Evolutionary conservation across 2,888 invertebrate genomes (phyloP), one percentile per base, ranked within the genome.

Genomic region (Ichneumoninae sp.): DNA sequence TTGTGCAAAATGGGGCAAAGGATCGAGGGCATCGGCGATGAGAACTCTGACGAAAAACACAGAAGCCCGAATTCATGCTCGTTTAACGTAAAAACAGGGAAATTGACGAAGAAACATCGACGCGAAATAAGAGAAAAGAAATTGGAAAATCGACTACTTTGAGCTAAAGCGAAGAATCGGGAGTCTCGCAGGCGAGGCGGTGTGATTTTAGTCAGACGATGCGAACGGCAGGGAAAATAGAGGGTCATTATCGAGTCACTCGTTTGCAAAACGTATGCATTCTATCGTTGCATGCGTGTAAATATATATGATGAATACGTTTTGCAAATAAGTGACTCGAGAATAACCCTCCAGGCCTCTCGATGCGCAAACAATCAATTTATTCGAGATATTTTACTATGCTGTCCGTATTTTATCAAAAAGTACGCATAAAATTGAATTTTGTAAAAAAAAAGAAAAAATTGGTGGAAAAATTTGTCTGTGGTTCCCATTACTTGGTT

Each of bases 161-260:
- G 66, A 52, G 57, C 6, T 30, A 81, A 69, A 60, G 44, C 30
- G 62, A 40, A 52, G 77, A 72, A 36, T 13, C 6, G 26, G 22
- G 52, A 7, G 44, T 54, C 52, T 50, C 33, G n/a, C 70, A 79
- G 78, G 81, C 30, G 75, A 76, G 71, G 47, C 40, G 72, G 70
- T 75, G 26, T 13, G 65, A 36, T 54, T 75, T 75, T 66, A 66
- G 84, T 81, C 81, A 72, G 75, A 79, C 81, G 50, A 22, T 22
- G 33, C 22, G 22, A 47, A 36, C 36, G 22, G 10, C 3, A 22
- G 36, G 19, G 47, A 47, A n/a, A 19, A 72, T 8, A 40, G 74
- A 22, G 10, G 40, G 5, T 5, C 10, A 40, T 40, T 40, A 8
- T 8, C 40, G 40, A 40, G 8, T 40, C 40, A 8, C 8, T 8